Evolutionary conservation across 2,888 invertebrate genomes (phyloP), one percentile per base, ranked within the genome.

Genomic region (Brassicogethes aeneus): DNA sequence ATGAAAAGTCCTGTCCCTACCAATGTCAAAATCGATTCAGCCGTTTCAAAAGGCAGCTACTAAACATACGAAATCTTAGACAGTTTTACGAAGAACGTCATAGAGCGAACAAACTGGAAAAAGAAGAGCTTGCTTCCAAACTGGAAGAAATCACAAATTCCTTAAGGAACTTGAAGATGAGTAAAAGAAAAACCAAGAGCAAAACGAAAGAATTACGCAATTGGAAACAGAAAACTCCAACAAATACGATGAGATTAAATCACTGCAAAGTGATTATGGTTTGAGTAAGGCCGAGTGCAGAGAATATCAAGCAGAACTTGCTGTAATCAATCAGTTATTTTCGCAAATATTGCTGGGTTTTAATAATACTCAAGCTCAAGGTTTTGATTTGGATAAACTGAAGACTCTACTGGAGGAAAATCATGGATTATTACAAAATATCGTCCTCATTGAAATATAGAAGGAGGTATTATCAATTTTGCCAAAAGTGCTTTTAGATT

Each of bases 251-350:
- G 75, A 77, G 51, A 75, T 86, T 46, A 76, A 77, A 53, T 76
- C 73, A 50, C 70, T 85, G 54, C 82, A 84, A 58, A 80, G 80
- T 37, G 77, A 82, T 64, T 74, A 86, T 55, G 78, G 78, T 17
- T 69, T 80, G 17, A 74, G 76, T 30, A 79, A 80, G 61, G 82
- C 82, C 15, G 86, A 88, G 66, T 79, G 80, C 49, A 74, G 77
- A 41, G 79, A 79, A 48, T 69, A 85, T 2, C 79, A 83, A 63
- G 80, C 83, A 45, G 88, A 90, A 73, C 82, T 90, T 75, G 72
- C 80, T 10, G 79, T 85, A 31, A 84, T 90, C 42, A 89, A 90
- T 64, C 79, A 85, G 82, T 71, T 89, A 36, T 88, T 88, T 59
- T 85, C 85, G 15, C 85, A 86, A 73, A 82, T 88, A 59, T 70